Conservation (phyloP, 2,113 vertebrate genomes). For the Laterallus jamaicensis region DNA sequence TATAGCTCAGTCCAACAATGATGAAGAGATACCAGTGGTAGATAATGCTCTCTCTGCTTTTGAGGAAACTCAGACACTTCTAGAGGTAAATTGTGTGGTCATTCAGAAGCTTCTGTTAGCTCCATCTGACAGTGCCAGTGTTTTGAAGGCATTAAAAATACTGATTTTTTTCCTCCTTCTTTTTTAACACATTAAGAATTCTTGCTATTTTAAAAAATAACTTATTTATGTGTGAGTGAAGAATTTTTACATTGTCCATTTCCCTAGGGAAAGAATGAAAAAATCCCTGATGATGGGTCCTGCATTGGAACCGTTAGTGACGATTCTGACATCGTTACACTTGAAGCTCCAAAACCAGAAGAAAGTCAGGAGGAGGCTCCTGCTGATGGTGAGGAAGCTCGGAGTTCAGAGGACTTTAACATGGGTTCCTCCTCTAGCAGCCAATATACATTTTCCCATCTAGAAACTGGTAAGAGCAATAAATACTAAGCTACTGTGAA, state of each 20-base stretch:
- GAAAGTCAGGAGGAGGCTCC: slow-evolving; percentile 76
- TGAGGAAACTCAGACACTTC: slow-evolving; percentile 55
- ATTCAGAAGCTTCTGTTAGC: neutral
- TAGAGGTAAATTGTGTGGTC: slow-evolving; percentile 74
- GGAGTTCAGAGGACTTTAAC: slow-evolving; percentile 76
- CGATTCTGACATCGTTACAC: slow-evolving; percentile 94
- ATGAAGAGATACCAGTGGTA: slow-evolving; percentile 31
- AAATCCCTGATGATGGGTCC: slow-evolving; percentile 70
- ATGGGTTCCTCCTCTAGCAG: slow-evolving; percentile 93
- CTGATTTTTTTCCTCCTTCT: neutral
- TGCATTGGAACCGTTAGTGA: slow-evolving; percentile 85
- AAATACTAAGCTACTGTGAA: neutral
- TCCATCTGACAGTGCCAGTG: neutral
- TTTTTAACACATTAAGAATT: neutral
- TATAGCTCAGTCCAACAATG: slow-evolving; percentile 68
- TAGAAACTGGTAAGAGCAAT: slow-evolving; percentile 83
- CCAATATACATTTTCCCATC: slow-evolving; percentile 88
- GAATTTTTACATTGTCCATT: neutral
- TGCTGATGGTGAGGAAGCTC: slow-evolving; percentile 57
- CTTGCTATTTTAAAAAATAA: neutral
- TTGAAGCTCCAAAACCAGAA: slow-evolving; percentile 82
- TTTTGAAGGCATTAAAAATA: neutral
- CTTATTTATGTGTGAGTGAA: neutral
- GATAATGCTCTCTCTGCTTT: slow-evolving; percentile 59
- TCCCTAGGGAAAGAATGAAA: slow-evolving; percentile 66